Evolutionary conservation across 2,888 invertebrate species (phyloP).

Genomic region (Stratiomys singularior): DNA sequence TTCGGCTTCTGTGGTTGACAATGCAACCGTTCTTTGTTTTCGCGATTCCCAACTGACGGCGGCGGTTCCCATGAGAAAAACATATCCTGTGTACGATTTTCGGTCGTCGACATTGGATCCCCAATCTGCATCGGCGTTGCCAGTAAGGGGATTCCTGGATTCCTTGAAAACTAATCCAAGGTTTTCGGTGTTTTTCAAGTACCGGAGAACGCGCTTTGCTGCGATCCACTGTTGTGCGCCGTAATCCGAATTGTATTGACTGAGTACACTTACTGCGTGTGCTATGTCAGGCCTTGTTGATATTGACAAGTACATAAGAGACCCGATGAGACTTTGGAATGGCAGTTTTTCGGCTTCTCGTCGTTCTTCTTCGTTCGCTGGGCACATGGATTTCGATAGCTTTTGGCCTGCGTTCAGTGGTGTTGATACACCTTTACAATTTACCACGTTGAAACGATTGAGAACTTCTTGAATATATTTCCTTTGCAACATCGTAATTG

Average conservation of each 20-base stretch:
- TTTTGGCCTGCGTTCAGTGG: slow-evolving; percentile 45
- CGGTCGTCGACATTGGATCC: slow-evolving; percentile 44
- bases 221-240: slow-evolving; percentile 41
- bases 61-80: no score
- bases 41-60: no score
- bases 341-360: neutral
- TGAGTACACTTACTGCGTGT: slow-evolving; percentile 52
- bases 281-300: slow-evolving; percentile 53
- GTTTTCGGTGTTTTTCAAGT: slow-evolving; percentile 37
- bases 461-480: slow-evolving; percentile 52
- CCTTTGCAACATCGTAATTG: slow-evolving; percentile 50
- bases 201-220: slow-evolving; percentile 44
- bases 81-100: no score
- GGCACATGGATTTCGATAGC: neutral
- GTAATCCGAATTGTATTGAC: slow-evolving; percentile 45
- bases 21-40: no score
- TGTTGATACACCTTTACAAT: slow-evolving; percentile 51
- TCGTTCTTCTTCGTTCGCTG: neutral
- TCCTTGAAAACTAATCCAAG: slow-evolving; percentile 38
- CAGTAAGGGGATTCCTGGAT: no score
- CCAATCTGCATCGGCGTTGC: slow-evolving; percentile 47
- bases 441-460: slow-evolving; percentile 50
- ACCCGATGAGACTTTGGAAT: slow-evolving; percentile 47
- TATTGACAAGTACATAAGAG: slow-evolving; percentile 51
- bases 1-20: no score